phyloP scores from a whole-genome alignment of 2,888 invertebrate species.

The Ennomos fuscantarius region DNA sequence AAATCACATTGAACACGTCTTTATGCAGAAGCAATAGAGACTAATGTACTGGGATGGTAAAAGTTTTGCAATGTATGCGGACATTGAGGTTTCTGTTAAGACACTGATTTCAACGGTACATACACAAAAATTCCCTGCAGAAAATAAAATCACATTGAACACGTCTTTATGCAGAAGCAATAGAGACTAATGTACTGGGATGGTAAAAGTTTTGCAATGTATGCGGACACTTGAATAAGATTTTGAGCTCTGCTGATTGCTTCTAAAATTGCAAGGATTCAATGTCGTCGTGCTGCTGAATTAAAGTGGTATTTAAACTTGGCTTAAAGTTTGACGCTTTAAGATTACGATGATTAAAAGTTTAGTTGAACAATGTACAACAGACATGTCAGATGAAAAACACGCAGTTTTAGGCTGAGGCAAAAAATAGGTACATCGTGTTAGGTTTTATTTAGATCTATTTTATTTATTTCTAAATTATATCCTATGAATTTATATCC shows the following conservation, averaged over 20 bases:
- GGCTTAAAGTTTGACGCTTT: conserved; percentile 21
- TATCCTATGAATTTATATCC: too few species aligned
- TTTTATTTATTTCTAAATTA: too few species aligned
- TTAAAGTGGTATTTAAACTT: conserved; percentile 22
- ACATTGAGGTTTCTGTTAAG: background rate
- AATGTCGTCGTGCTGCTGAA: conserved; percentile 13
- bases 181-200: conserved; percentile 5
- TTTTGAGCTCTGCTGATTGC: conserved; percentile 28
- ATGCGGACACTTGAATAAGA: conserved; percentile 22
- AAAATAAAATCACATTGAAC: background rate
- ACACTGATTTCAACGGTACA: too few species aligned
- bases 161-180: conserved; percentile 10
- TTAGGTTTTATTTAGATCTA: too few species aligned
- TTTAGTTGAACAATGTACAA: too few species aligned
- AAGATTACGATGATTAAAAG: conserved; percentile 4
- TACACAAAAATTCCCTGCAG: background rate
- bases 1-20: background rate
- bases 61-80: conserved; percentile 21
- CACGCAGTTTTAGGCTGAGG: too few species aligned
- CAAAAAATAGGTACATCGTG: too few species aligned
- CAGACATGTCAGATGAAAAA: too few species aligned
- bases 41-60: conserved; percentile 7
- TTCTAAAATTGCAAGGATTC: conserved; percentile 21
- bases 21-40: conserved; percentile 9
- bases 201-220: conserved; percentile 18